phyloP scores from a whole-genome alignment of 2,888 invertebrate species.

The Cephus pygmeus region DNA sequence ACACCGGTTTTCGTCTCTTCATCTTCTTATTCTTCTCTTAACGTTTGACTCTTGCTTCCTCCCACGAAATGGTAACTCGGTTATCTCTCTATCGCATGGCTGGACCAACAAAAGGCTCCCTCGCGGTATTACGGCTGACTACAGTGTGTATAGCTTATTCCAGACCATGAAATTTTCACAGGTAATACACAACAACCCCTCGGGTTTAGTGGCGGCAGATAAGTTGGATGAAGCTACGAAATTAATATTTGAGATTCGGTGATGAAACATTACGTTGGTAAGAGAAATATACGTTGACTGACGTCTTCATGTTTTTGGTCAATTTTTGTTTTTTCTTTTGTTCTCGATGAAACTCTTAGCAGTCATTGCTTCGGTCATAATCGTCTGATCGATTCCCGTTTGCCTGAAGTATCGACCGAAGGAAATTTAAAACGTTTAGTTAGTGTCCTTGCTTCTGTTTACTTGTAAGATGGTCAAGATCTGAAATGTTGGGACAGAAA shows the following conservation, averaged over 20 bases:
- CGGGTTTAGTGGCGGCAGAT: not conserved
- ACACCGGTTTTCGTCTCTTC: constrained; percentile 2
- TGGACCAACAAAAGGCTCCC: not conserved
- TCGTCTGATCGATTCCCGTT: not conserved
- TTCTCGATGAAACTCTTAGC: not conserved
- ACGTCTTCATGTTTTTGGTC: not conserved
- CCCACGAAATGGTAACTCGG: not conserved
- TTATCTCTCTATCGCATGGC: constrained; percentile 3
- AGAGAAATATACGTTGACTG: not conserved
- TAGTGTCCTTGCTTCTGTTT: not conserved
- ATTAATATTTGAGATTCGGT: not conserved
- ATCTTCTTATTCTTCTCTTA: constrained; percentile 3
- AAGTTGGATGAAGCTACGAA: not conserved
- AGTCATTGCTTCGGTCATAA: no score
- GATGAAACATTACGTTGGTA: not conserved
- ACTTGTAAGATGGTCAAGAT: not conserved
- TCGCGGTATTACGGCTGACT: not conserved
- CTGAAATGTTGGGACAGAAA: not conserved
- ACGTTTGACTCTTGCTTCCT: not conserved
- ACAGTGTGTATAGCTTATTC: not conserved
- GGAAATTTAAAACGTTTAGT: not conserved
- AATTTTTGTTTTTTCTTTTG: not conserved
- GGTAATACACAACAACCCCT: not conserved
- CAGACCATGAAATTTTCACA: not conserved
- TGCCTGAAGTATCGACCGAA: not conserved